Base-by-base conservation (phyloP, 2,888 invertebrate species). In the Philereme transversata region DNA sequence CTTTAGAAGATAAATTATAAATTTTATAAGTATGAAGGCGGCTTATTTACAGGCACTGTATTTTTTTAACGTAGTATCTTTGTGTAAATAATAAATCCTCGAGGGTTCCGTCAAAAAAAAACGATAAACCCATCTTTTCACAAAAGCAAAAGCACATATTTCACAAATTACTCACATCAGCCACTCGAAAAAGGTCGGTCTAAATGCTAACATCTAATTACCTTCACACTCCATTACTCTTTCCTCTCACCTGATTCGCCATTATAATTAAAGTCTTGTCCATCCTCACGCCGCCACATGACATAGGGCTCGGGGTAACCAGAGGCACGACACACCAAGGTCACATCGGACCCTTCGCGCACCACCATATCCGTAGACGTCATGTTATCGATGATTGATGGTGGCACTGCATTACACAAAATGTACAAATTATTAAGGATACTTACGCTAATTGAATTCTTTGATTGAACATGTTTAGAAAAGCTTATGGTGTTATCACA, bases 311-410 rank as follows among this genome's bases (percentile, higher is more conserved):
- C 97, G 0, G 97, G 97, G 86, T 97, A 97, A 70, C 97, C 97
- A 35, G 95, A 94, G 43, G 97, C 98, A 79, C 97, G 97, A 85
- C 97, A 98, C 76, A 95, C 96, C 83, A 98, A 90, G 72, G 97
- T 97, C 66, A 97, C 97, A 87, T 97, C 97, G 62, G 96, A 95
- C 8, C 97, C 96, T 88, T 98, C 98, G 57, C 97, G 94, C 36
- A 98, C 97, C 56, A 97, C 97, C 94, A 98, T 96, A 85, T 98
- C 98, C 63, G 96, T 96, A 78, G 97, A 97, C 62, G 97, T 97
- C 91, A 97, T 96, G 79, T 96, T 95, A 85, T 97, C 97, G 72
- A 97, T 94, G 83, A 98, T 98, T 83, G 96, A 95, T 73, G 98
- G 98, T 56, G 98, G 98, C 75, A 98, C 98, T 98, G 93, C 55